Evolutionary conservation across 2,797 vertebrate species (phyloP), one percentile per base, ranked within the genome.

Genomic region (Hafferia zeledoni): DNA sequence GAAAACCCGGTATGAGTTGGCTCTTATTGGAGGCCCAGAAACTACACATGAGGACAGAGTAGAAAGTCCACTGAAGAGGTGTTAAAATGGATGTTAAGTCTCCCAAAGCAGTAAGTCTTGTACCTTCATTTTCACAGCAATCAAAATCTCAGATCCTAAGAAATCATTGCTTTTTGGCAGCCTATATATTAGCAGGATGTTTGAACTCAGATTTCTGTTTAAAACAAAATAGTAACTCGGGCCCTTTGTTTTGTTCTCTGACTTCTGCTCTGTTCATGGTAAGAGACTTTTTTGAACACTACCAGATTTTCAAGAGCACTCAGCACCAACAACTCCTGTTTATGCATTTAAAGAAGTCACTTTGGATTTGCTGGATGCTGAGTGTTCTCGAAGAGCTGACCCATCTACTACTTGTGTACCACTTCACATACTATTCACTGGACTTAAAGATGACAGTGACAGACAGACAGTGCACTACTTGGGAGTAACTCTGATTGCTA

Each of bases 131-230:
- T 93, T 88, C 82, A 88, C 52, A 91, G 49, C n/a, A 70, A 88
- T 70, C 55, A 84, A 81, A 77, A 84, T 70, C 55, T 56, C 50
- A 74, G 56, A 53, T 90, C 50, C n/a, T 64, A 75, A 77, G 79
- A 87, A 89, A 92, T 61, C 61, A 64, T 33, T 44, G 46, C 37
- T 47, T 83, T 92, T 78, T 72, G 65, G 55, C 53, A 93, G 61
- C n/a, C 43, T 70, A 12, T 52, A 37, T 31, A 61, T 76, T 72
- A 75, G 30, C 44, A 78, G 72, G 47, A 53, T 78, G 31, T 20
- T 90, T 56, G 79, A 87, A 86, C 59, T 81, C 39, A 76, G 27
- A 88, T 76, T 91, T 95, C 65, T 59, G 43, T 57, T 85, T 52
- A 71, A 89, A 44, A 49, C 27, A 87, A 96, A 93, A 87, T 28